These are phyloP conservation scores for Drosophila heteroneura DNA, from an alignment of 2,888 invertebrate species.

Conservation along the genomic window DNA sequence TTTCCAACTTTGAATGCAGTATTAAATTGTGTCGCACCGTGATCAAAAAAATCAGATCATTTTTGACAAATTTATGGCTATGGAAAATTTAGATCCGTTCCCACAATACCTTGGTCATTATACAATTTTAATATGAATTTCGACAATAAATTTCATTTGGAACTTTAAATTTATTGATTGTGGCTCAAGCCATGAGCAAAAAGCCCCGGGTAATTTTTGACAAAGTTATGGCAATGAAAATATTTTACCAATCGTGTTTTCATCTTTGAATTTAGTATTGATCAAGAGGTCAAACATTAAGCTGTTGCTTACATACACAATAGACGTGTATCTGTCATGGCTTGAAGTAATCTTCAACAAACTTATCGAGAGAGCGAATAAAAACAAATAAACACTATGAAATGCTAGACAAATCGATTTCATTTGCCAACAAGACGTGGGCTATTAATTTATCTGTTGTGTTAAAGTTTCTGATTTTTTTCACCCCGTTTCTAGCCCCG, in stretches of 20 bases:
- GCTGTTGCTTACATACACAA: not conserved
- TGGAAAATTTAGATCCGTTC: not conserved
- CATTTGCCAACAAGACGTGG: slow-evolving; percentile 68
- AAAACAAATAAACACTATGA: slow-evolving; percentile 37
- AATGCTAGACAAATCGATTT: slow-evolving; percentile 74
- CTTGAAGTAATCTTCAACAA: slow-evolving; percentile 42
- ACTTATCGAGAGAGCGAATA: slow-evolving; percentile 14
- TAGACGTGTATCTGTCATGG: slow-evolving; percentile 24
- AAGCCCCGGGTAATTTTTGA: not conserved
- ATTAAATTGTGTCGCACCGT: not conserved
- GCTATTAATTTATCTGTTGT: slow-evolving; percentile 69
- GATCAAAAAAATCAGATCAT: not conserved
- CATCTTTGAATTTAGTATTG: not conserved
- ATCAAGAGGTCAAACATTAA: slow-evolving; percentile 1
- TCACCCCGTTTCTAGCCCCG: slow-evolving; percentile 6
- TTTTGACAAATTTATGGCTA: not conserved
- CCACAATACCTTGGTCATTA: no score
- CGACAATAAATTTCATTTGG: no score
- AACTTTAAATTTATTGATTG: not conserved
- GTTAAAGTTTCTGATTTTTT: slow-evolving; percentile 49
- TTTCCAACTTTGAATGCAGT: not conserved
- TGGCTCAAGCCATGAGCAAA: not conserved
- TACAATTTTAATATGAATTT: no score
- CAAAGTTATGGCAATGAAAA: not conserved
- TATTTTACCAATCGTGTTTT: not conserved